Conservation (phyloP, 92 coral and sea anemone genomes). For the Plumapathes pennacea region DNA sequence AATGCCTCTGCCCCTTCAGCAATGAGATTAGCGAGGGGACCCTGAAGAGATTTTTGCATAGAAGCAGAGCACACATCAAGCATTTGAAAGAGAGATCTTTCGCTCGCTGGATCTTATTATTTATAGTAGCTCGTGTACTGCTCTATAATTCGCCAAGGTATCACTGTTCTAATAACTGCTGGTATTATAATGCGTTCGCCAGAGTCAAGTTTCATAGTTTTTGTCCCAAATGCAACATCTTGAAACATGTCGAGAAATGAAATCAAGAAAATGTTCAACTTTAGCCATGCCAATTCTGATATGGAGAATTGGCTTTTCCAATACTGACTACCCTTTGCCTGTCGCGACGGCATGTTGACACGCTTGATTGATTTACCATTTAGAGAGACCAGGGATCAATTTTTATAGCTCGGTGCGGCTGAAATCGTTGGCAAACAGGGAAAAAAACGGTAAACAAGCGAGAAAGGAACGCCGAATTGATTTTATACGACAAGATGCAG, state of each 20-base stretch:
- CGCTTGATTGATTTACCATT: slow-evolving; percentile 45
- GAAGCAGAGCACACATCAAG: slow-evolving; percentile 44
- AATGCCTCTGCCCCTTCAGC: slow-evolving; percentile 45
- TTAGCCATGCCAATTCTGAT: slow-evolving; percentile 33
- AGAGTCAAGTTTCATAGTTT: slow-evolving; percentile 24
- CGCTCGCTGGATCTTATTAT: slow-evolving; percentile 29
- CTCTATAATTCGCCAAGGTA: slow-evolving; percentile 25
- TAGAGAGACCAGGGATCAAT: slow-evolving; percentile 41
- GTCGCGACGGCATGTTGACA: slow-evolving; percentile 26
- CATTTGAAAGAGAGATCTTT: slow-evolving; percentile 36
- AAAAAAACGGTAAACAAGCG: slow-evolving; percentile 32
- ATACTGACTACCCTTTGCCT: slow-evolving; percentile 17
- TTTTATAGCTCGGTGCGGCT: slow-evolving; percentile 36
- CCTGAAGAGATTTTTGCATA: slow-evolving; percentile 53
- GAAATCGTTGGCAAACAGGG: slow-evolving; percentile 38
- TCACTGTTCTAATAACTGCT: slow-evolving; percentile 48
- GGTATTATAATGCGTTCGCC: slow-evolving; percentile 42
- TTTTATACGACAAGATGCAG: no score
- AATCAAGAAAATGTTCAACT: slow-evolving; percentile 27
- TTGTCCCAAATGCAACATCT: slow-evolving; percentile 47
- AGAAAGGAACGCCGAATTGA: no score
- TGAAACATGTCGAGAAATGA: slow-evolving; percentile 40
- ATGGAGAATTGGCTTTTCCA: slow-evolving; percentile 11
- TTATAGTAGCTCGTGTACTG: no score
- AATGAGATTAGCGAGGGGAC: slow-evolving; percentile 34